Evolutionary conservation across 92 coral and sea anemone genomes (phyloP), one percentile per base, ranked within the genome.

Genomic region (Paragorgia papillata): DNA sequence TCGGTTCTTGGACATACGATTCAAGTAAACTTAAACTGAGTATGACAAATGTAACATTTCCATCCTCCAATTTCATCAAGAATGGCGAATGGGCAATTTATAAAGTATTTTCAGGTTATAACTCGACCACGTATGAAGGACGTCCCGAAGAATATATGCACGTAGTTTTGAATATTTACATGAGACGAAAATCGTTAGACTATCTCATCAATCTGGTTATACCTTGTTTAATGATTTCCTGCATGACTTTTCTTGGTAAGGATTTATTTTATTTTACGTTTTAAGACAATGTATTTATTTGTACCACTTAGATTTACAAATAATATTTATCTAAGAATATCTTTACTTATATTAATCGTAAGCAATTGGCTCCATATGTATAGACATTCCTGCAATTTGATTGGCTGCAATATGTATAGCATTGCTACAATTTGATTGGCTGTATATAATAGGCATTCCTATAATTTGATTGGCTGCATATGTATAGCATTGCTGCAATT

Each of bases 201-300:
- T 93, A 93, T 65, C 74, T 93, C 60, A 88, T 91, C 57, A 93
- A 89, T 26, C 56, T 91, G 44, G 91, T 93, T 14, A 85, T 93
- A 7, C 97, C 97, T 0, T 93, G 97, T 77, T 88, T 92, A n/a
- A 55, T 93, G 82, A 93, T 90, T 6, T 93, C 97, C 0, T 91
- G 94, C 18, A 93, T 93, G 97, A 93, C 89, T 7, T 93, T 93
- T 46, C 88, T 93, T 18, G 97, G 75, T 68, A 68, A 68, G 34
- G 27, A 68, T 9, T 21, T 3, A 0, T 29, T 62, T 14, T 24
- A 19, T 21, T 10, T 1, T 57, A 15, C 1, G 24, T 15, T 3
- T 24, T 6, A 22, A 2, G 62, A 9, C 30, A 6, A 57, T 17
- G 15, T 6, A 19, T 3, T 57, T 2, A 24, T 57, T 17, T n/a